Evolutionary conservation across 2,888 invertebrate genomes (phyloP).

Genomic region (Xestia rhomboidea): DNA sequence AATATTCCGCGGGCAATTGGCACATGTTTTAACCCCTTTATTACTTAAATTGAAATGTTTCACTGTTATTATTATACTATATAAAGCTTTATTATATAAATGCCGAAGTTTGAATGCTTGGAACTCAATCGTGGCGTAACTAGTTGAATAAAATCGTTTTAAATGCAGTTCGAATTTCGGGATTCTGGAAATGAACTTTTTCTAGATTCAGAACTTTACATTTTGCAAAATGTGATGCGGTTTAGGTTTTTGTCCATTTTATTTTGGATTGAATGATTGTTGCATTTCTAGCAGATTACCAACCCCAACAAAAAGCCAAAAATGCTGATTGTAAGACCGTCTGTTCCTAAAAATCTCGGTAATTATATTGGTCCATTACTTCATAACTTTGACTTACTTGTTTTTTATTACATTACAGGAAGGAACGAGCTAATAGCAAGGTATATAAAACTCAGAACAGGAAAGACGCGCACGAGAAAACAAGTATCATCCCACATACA

Average conservation of each 20-base stretch:
- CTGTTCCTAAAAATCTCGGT: background rate
- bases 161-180: background rate
- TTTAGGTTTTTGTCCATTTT: background rate
- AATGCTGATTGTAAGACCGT: background rate
- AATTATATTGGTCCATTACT: background rate
- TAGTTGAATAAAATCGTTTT: slow-evolving; percentile 8
- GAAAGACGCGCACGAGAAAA: slow-evolving; percentile 99
- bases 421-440: slow-evolving; percentile 99
- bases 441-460: slow-evolving; percentile 99
- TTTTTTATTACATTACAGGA: slow-evolving; percentile 93
- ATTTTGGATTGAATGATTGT: background rate
- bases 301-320: background rate
- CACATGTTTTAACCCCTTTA: slow-evolving; percentile 72
- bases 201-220: background rate
- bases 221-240: background rate
- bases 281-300: background rate
- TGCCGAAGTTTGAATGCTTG: slow-evolving; percentile 15
- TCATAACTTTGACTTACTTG: slow-evolving; percentile 20
- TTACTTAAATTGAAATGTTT: slow-evolving; percentile 58
- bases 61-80: slow-evolving; percentile 31
- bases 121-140: slow-evolving; percentile 23
- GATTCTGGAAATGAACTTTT: background rate
- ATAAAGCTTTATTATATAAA: no score
- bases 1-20: slow-evolving; percentile 84
- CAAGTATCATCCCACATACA: slow-evolving; percentile 99